Evolutionary conservation across 2,888 invertebrate genomes (phyloP).

Genomic region (Microctonus aethiopoides): DNA sequence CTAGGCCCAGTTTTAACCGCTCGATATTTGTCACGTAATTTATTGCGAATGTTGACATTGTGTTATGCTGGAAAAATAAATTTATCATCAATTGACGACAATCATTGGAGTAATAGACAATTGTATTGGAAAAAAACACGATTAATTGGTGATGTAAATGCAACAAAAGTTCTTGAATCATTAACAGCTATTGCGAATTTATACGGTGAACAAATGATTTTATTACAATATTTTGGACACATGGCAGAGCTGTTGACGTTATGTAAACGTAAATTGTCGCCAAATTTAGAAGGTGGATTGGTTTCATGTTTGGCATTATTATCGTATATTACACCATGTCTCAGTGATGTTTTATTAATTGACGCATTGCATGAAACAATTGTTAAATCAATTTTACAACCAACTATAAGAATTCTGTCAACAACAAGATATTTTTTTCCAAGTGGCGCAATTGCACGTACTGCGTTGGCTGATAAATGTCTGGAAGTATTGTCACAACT

Average conservation of each 20-base stretch:
- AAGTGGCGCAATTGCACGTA: constrained; percentile 80
- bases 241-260: constrained; percentile 86
- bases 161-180: constrained; percentile 89
- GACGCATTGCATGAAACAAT: constrained; percentile 89
- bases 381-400: constrained; percentile 84
- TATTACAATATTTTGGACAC: constrained; percentile 90
- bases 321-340: constrained; percentile 82
- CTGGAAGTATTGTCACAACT: constrained; percentile 84
- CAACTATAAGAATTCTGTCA: constrained; percentile 82
- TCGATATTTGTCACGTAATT: constrained; percentile 87
- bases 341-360: constrained; percentile 87
- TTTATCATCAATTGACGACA: constrained; percentile 68
- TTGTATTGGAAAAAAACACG: constrained; percentile 74
- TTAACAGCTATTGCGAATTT: constrained; percentile 89
- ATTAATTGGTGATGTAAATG: constrained; percentile 83
- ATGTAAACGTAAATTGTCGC: constrained; percentile 83
- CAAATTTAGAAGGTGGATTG: constrained; percentile 88
- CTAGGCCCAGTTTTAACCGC: constrained; percentile 95
- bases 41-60: constrained; percentile 91
- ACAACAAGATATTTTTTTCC: constrained; percentile 86
- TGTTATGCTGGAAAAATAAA: constrained; percentile 92
- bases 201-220: constrained; percentile 88
- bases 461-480: constrained; percentile 83
- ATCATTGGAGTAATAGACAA: constrained; percentile 69
- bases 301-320: constrained; percentile 85